Evolutionary conservation across 2,888 invertebrate species (phyloP).

Genomic region (Myopa testacea): DNA sequence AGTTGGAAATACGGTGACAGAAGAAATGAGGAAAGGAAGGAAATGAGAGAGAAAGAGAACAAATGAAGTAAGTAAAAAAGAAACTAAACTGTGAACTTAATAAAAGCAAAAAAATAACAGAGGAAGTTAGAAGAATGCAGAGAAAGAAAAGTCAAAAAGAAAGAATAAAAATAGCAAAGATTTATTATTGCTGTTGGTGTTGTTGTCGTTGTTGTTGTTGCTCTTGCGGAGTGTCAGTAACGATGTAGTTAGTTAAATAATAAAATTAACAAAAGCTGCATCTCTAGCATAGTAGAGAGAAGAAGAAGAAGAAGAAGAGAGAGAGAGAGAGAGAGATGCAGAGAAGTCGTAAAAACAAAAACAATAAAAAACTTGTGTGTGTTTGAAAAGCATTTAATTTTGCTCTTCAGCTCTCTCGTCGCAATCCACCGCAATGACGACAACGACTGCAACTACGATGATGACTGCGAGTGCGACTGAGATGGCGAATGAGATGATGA

Average conservation of each 20-base stretch:
- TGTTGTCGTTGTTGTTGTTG: no score
- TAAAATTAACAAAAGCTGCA: no score
- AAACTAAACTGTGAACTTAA: slow-evolving; percentile 6
- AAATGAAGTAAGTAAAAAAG: neutral
- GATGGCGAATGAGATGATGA: neutral
- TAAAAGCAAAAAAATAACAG: neutral
- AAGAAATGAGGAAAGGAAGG: neutral
- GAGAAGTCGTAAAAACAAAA: neutral
- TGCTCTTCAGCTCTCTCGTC: neutral
- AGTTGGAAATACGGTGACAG: no score
- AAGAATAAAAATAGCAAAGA: neutral
- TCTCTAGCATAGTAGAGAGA: neutral
- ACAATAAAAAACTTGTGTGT: no score
- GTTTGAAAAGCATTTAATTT: no score
- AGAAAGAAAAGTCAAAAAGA: slow-evolving; percentile 10
- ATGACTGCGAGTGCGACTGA: neutral
- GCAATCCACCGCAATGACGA: neutral
- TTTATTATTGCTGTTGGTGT: no score
- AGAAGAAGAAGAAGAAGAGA: neutral
- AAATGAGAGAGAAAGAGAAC: neutral
- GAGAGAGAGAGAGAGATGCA: neutral
- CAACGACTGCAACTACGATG: no score
- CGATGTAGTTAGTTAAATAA: no score
- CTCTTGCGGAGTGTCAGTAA: no score
- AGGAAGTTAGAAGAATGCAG: slow-evolving; percentile 23